These are phyloP conservation scores for Quiscalus mexicanus DNA, from an alignment of 2,113 vertebrate species.

Conservation along the genomic window DNA sequence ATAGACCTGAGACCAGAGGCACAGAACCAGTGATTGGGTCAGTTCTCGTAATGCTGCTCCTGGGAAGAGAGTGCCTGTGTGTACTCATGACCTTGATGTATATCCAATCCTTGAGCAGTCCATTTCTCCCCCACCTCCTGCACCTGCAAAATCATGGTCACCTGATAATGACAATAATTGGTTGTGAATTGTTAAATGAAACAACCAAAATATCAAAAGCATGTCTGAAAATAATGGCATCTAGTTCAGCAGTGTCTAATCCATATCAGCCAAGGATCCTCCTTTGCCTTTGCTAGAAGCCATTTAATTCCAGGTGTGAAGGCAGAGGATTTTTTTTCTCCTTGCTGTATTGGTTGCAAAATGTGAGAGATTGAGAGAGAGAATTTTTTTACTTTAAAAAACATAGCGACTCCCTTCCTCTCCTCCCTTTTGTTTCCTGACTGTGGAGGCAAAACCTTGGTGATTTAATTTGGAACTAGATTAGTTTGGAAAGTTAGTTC, in stretches of 20 bases:
- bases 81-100: not conserved
- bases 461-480: not conserved
- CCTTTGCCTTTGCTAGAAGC: not conserved
- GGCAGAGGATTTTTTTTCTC: not conserved
- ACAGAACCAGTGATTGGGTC: not conserved
- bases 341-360: not conserved
- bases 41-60: not conserved
- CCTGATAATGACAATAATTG: not conserved
- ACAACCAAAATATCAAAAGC: not conserved
- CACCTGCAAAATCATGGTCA: constrained; percentile 11
- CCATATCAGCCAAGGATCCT: not conserved
- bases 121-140: not conserved
- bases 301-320: not conserved
- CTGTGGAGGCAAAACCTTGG: not conserved
- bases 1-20: not conserved
- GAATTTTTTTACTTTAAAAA: not conserved
- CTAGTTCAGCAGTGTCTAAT: not conserved
- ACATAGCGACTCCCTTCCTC: not conserved
- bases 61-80: not conserved
- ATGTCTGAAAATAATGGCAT: not conserved
- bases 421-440: not conserved
- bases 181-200: constrained; percentile 12
- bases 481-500: not conserved
- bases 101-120: not conserved
- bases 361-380: not conserved